Evolutionary conservation across 1,140 invertebrate genomes (phyloP).

Genomic region (Radopholus similis): DNA sequence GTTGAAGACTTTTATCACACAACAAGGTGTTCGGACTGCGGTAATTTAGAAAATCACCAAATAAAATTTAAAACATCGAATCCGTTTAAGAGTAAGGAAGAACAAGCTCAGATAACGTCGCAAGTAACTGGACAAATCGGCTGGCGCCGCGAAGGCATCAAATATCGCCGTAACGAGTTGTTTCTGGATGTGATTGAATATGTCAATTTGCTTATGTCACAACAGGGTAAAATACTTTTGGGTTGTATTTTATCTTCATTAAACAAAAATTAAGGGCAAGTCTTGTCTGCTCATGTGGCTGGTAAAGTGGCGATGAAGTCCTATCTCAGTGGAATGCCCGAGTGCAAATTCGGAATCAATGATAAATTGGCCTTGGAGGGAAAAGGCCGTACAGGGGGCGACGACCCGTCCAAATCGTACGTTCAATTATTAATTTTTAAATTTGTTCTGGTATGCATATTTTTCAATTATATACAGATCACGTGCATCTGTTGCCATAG

Average conservation of each 20-base stretch:
- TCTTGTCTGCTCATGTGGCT: constrained; percentile 95
- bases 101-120: constrained; percentile 98
- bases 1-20: constrained; percentile 97
- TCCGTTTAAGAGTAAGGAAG: constrained; percentile 82
- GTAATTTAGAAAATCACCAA: constrained; percentile 40
- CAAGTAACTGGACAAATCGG: constrained; percentile 96
- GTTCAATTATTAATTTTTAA: background rate
- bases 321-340: constrained; percentile 98
- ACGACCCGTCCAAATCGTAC: constrained; percentile 73
- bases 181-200: constrained; percentile 99
- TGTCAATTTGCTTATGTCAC: constrained; percentile 97
- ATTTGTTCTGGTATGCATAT: background rate
- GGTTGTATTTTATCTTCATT: background rate
- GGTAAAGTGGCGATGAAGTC: constrained; percentile 99
- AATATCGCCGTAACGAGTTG: constrained; percentile 94
- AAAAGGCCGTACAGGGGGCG: constrained; percentile 76
- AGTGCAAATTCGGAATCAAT: constrained; percentile 99
- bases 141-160: constrained; percentile 98
- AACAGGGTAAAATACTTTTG: constrained; percentile 72
- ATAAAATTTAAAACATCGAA: constrained; percentile 9
- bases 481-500: constrained; percentile 86
- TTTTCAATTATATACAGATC: constrained; percentile 40
- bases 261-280: constrained; percentile 72
- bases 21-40: constrained; percentile 92
- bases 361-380: constrained; percentile 99